Evolutionary conservation across 37 sponge, comb jelly and placozoan genomes (phyloP).

Genomic region (Chondrilla cf. caribensis): DNA sequence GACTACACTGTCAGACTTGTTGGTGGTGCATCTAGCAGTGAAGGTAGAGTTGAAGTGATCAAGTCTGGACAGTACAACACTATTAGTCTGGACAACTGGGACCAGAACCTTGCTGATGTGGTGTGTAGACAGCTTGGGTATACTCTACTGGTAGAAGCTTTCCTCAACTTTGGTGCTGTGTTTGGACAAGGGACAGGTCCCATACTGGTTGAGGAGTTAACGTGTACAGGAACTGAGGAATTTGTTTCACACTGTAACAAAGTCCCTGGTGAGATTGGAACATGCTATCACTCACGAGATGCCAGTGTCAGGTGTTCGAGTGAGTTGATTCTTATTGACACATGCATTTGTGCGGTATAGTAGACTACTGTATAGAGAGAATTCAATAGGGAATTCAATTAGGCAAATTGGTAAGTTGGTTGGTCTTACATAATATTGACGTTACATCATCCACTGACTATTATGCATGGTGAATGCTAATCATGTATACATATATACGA

Average conservation of each 20-base stretch:
- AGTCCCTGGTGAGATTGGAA: neutral
- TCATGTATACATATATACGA: too few species aligned
- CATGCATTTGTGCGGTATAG: too few species aligned
- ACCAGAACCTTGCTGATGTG: neutral
- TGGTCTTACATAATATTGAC: too few species aligned
- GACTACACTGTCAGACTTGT: constrained; percentile 3
- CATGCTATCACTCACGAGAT: neutral
- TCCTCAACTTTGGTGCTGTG: neutral
- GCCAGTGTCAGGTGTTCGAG: constrained; percentile 1
- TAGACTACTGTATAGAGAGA: too few species aligned
- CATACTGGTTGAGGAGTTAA: neutral
- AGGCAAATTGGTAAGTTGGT: too few species aligned
- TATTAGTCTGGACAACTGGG: constrained; percentile 3
- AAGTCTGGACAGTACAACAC: neutral
- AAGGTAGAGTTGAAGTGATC: constrained; percentile 18
- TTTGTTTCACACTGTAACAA: neutral
- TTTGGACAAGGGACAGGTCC: constrained; percentile 6
- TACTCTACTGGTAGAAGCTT: constrained; percentile 8
- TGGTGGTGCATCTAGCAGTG: neutral
- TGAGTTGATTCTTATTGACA: too few species aligned
- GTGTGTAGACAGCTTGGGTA: constrained; percentile 21
- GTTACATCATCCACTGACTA: too few species aligned
- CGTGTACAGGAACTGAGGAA: neutral
- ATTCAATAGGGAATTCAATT: too few species aligned
- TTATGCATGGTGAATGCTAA: too few species aligned